Percentiles rank a stretch among this genome's conserved stretches.
phyloP scores from a whole-genome alignment of 2,797 vertebrate species.

The Microctenopoma lineatum region DNA sequence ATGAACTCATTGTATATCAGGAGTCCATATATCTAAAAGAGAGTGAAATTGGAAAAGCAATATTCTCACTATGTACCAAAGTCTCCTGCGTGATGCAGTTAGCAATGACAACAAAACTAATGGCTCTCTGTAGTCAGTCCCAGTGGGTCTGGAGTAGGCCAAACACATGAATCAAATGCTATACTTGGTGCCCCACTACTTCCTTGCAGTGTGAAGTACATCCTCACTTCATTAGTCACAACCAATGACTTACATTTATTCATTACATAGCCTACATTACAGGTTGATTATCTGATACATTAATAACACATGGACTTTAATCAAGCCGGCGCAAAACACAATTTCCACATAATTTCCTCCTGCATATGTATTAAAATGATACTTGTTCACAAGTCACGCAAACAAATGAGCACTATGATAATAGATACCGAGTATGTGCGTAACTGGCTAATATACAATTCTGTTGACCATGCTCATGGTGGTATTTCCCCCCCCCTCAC shows the following conservation, averaged over 20 bases:
- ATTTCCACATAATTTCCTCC: slow-evolving; percentile 26
- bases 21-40: slow-evolving; percentile 63
- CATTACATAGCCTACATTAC: slow-evolving; percentile 59
- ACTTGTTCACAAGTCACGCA: background rate
- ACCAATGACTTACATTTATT: slow-evolving; percentile 52
- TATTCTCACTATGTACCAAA: slow-evolving; percentile 63
- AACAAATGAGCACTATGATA: background rate
- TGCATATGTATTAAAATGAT: slow-evolving; percentile 9
- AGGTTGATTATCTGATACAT: slow-evolving; percentile 67
- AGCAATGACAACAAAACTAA: slow-evolving; percentile 78
- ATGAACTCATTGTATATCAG: slow-evolving; percentile 62
- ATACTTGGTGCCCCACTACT: slow-evolving; percentile 62
- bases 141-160: slow-evolving; percentile 70
- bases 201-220: slow-evolving; percentile 64
- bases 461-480: background rate
- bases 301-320: slow-evolving; percentile 54
- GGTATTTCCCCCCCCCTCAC: background rate
- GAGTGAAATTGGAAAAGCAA: slow-evolving; percentile 68
- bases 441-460: background rate
- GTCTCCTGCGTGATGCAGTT: slow-evolving; percentile 74
- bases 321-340: slow-evolving; percentile 16
- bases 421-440: background rate
- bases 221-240: slow-evolving; percentile 71
- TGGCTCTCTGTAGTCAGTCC: slow-evolving; percentile 65
- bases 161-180: slow-evolving; percentile 75